Conservation (phyloP, 2,797 vertebrate genomes). For the Heterohyrax brucei region DNA sequence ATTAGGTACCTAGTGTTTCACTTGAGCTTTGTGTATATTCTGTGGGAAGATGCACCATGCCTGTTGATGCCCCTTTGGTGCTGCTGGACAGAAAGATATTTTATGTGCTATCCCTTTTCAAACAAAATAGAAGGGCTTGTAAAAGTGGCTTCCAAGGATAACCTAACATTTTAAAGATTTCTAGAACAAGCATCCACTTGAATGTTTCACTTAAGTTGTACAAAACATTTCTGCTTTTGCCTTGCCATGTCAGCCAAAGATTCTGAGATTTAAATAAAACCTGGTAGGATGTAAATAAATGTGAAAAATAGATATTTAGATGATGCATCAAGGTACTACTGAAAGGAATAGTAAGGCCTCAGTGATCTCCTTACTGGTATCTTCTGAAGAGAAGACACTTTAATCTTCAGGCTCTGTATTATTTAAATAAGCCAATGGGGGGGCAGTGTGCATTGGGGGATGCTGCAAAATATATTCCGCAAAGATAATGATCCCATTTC, state of each 20-base stretch:
- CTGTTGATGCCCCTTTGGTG: slow-evolving; percentile 18
- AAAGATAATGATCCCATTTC: slow-evolving; percentile 78
- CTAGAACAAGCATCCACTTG: slow-evolving; percentile 88
- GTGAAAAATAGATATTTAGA: slow-evolving; percentile 45
- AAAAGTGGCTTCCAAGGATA: slow-evolving; percentile 85
- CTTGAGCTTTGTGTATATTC: slow-evolving; percentile 49
- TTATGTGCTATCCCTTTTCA: slow-evolving; percentile 84
- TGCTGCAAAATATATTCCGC: slow-evolving; percentile 75
- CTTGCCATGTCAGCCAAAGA: slow-evolving; percentile 88
- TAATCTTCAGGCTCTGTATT: slow-evolving; percentile 81
- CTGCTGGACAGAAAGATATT: slow-evolving; percentile 77
- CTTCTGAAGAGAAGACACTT: slow-evolving; percentile 82
- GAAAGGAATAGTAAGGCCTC: slow-evolving; percentile 85
- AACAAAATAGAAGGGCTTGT: slow-evolving; percentile 84
- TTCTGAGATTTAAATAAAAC: slow-evolving; percentile 87
- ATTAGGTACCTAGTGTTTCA: neutral
- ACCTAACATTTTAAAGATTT: slow-evolving; percentile 89
- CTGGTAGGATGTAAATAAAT: slow-evolving; percentile 80
- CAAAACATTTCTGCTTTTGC: slow-evolving; percentile 87
- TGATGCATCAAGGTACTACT: slow-evolving; percentile 77
- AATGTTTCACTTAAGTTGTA: slow-evolving; percentile 88
- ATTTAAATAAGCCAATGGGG: slow-evolving; percentile 84
- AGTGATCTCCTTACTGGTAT: slow-evolving; percentile 75
- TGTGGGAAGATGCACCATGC: neutral
- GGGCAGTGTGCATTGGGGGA: slow-evolving; percentile 66